Percentiles rank a stretch among this genome's conserved stretches.
These are phyloP conservation scores for Otocyon megalotis DNA, from an alignment of 2,113 vertebrate genomes.

Conservation along the genomic window DNA sequence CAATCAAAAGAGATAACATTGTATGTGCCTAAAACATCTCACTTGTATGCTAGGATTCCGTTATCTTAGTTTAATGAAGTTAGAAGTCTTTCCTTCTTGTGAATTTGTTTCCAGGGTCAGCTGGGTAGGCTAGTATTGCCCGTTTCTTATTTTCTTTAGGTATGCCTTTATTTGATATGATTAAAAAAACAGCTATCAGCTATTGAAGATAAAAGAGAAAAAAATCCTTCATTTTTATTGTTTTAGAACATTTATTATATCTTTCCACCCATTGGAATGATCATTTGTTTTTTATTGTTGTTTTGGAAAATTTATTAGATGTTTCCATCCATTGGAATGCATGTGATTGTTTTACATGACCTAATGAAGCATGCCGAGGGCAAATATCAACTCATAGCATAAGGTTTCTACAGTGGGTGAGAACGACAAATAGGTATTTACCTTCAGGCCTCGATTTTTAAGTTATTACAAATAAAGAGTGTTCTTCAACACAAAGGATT, in stretches of 20 bases:
- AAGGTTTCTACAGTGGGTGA: neutral
- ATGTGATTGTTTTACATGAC: neutral
- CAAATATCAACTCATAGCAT: neutral
- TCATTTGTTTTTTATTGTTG: neutral
- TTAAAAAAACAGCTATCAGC: neutral
- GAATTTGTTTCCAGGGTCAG: neutral
- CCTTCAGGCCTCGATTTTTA: neutral
- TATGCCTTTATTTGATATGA: neutral
- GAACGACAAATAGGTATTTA: neutral
- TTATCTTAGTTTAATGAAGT: neutral
- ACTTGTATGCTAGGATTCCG: neutral
- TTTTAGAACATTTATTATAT: neutral
- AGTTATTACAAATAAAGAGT: neutral
- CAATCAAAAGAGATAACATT: neutral
- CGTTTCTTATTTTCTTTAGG: neutral
- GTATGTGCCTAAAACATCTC: neutral
- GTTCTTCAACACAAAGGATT: neutral
- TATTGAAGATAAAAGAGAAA: neutral
- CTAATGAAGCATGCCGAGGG: neutral
- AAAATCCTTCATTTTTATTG: neutral
- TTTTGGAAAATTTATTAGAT: conserved; percentile 5
- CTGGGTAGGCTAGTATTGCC: neutral
- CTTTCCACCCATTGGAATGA: neutral
- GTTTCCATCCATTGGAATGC: neutral
- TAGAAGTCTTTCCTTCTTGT: neutral